Base-by-base conservation (phyloP, 1,140 invertebrate genomes). In the Nilaparvata lugens region DNA sequence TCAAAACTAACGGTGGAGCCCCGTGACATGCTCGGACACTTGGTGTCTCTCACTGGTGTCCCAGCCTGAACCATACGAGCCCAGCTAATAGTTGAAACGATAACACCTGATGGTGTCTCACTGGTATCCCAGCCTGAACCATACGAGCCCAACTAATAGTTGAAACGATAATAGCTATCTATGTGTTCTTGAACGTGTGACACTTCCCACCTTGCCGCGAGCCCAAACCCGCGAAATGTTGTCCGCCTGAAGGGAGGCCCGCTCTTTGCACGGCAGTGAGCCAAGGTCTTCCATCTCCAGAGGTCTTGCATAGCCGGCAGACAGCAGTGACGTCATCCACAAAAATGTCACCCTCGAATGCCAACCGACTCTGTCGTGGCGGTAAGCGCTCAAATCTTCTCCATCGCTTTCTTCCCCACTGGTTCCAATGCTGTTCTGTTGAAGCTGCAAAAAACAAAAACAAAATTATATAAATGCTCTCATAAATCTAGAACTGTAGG, bases 311-410 rank as follows among this genome's bases (percentile, higher is more conserved):
- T 84, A 89, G 23, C 88, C 87, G 61, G 79, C 73, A 60, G 77
- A 75, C 2, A 93, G 69, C 2, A 91, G 70, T 4, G 80, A 74
- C 45, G 81, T 84, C 21, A 91, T 71, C 89, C 89, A 93, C 72
- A 82, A 88, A 70, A 89, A 93, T 14, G 84, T 84, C 40, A 84
- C 77, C 72, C 83, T 85, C 0, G 86, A 88, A 61, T 83, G 81
- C 56, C 87, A 81, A 67, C 82, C 82, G 4, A 80, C 79, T 57
- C 78, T 72, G 13, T 78, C 76, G 62, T 87, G 82, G 62, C 78
- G 65, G 64, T 77, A 80, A 14, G 57, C 66, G 6, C 60, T 59
- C 35, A 64, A 16, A 61, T 58, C 24, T 13, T 61, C 40, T n/a
- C 24, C 40, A 24, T 35, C 40, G 4, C 38, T 11, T 4, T 11